Base-by-base conservation (phyloP, 2,888 invertebrate genomes). In the Agapostemon virescens region DNA sequence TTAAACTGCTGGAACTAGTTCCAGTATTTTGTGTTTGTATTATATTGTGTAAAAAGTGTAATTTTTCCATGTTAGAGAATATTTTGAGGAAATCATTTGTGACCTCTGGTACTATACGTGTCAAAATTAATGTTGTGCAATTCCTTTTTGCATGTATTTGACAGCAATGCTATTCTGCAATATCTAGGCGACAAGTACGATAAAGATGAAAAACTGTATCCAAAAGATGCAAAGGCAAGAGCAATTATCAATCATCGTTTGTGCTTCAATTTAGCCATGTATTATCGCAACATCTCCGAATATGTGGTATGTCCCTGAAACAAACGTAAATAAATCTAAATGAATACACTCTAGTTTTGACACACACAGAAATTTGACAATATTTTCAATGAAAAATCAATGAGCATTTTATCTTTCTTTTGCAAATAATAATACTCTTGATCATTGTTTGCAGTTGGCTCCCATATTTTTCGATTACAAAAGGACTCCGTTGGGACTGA, bases 211-310 rank as follows among this genome's bases (percentile, higher is more conserved):
- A 92, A 93, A 11, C 91, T 97, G 0, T 97, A 97, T 90, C 97
- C 97, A 0, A 95, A 94, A 83, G 96, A 96, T 81, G 93, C 95
- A 0, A 94, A 95, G 91, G 90, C 94, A 38, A 94, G 97, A 82
- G 97, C 97, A 0, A 91, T 96, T 73, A 95, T 97, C 5, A 97
- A 97, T 92, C 97, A 97, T 86, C 94, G 97, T 7, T 93, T 97
- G 55, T 96, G 96, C 88, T 97, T 97, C 92, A 96, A 97, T 90
- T 93, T 97, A 90, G 95, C 95, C 1, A 95, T 96, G 69, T 97
- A 96, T 91, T 97, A 97, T 91, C 94, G 95, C 40, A 95, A 95
- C 85, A 95, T 97, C 88, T 94, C 94, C 4, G 94, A 95, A 64
- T 95, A 96, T 88, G 94, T 94, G 83, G 96, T 96, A 93, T 93